These are phyloP conservation scores for Picus viridis DNA, from an alignment of 2,797 vertebrate species.

Conservation along the genomic window DNA sequence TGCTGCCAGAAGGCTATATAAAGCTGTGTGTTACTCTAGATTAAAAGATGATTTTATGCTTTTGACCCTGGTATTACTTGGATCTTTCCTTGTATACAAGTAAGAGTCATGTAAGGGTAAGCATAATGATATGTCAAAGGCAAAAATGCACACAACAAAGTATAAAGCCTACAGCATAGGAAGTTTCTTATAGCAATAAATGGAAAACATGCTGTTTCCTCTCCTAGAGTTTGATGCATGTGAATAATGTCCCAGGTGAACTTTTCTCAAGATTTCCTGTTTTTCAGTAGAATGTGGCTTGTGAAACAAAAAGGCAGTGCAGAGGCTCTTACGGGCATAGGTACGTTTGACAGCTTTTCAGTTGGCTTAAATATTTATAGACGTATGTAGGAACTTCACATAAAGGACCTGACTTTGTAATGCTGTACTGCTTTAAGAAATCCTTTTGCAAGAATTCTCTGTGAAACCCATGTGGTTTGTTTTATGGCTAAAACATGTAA, in stretches of 20 bases:
- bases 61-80: background rate
- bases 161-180: background rate
- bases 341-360: background rate
- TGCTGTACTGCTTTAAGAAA: background rate
- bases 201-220: background rate
- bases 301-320: background rate
- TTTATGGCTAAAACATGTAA: background rate
- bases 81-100: background rate
- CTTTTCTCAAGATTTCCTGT: background rate
- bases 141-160: accelerated
- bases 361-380: background rate
- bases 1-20: conserved; percentile 2
- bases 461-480: background rate
- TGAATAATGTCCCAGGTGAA: background rate
- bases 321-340: background rate
- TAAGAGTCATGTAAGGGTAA: background rate
- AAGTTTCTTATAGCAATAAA: background rate
- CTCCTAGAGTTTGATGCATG: background rate
- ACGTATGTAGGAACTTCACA: accelerated
- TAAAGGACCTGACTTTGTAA: background rate
- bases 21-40: background rate
- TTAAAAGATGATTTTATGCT: background rate
- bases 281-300: background rate
- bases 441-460: background rate
- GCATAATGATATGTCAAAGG: background rate